These are phyloP conservation scores for Hemitrygon akajei DNA, from an alignment of 2,797 vertebrate genomes.

Conservation along the genomic window DNA sequence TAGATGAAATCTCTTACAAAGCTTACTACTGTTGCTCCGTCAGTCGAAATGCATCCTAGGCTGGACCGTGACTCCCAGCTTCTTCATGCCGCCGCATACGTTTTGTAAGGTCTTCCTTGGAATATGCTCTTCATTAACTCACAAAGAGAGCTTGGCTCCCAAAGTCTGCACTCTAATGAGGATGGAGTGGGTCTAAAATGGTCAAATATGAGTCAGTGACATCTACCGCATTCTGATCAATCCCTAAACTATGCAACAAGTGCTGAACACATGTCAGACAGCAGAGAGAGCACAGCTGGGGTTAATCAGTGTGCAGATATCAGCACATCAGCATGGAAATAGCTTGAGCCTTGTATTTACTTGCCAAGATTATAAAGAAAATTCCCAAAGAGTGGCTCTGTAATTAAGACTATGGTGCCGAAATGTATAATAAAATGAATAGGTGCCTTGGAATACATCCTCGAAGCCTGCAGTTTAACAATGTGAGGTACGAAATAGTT, in stretches of 20 bases:
- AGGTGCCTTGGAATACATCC: not conserved
- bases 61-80: not conserved
- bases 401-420: not conserved
- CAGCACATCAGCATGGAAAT: not conserved
- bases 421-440: not conserved
- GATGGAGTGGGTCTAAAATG: constrained; percentile 3
- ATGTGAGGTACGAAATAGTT: not conserved
- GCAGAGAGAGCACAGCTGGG: not conserved
- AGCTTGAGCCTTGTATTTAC: not conserved
- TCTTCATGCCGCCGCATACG: not conserved
- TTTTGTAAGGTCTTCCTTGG: not conserved
- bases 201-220: not conserved
- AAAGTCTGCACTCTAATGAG: not conserved
- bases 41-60: not conserved
- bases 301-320: not conserved
- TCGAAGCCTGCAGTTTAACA: not conserved
- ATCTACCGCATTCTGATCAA: not conserved
- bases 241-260: not conserved
- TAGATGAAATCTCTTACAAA: not conserved
- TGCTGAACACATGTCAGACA: constrained; percentile 6
- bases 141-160: not conserved
- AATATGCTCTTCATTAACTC: not conserved
- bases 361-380: constrained; percentile 28
- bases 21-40: not conserved
- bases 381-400: constrained; percentile 2